Evolutionary conservation across 1,140 invertebrate genomes (phyloP), one percentile per base, ranked within the genome.

Genomic region (Orius insidiosus): DNA sequence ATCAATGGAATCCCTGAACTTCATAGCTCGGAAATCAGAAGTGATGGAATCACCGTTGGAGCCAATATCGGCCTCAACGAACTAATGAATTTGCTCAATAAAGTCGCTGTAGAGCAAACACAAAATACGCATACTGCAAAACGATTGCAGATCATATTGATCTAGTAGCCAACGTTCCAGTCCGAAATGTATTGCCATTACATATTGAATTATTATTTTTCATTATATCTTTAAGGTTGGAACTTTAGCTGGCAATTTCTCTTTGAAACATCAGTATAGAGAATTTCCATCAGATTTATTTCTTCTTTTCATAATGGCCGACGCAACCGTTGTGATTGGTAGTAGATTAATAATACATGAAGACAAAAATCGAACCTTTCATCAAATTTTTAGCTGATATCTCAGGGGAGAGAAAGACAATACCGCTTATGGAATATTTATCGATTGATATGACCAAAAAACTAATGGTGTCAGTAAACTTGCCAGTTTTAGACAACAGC

Each of bases 241-340:
- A 35, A 76, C 75, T 5, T 59, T 85, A 52, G 83, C 78, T 24
- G 84, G 84, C 16, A 87, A 87, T 56, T 61, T 88, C 39, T 76
- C 78, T 63, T 70, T 85, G 48, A 87, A 86, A 61, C 72, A 84
- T 51, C 54, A 59, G 4, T 66, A 79, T 53, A 18, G 11, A 1
- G 71, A 78, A 48, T 86, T 85, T 57, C 76, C 76, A 1, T 86
- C 84, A 0, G 83, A 87, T 58, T 55, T 86, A 3, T 85, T 79
- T 56, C 56, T 83, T 14, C 64, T 81, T 10, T 62, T 86, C 15
- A 76, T 78, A 62, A 74, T 76, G 1, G 68, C 75, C 35, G 67
- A 72, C 53, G 78, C 74, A 1, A 59, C 65, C 54, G 46, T 85
- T 11, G 71, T 70, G 33, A 70, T 82, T 44, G 60, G 72, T 74